Evolutionary conservation across 30 jellyfish, hydroid and myxozoan genomes (phyloP), one percentile per base, ranked within the genome.

Genomic region (Mastigias papua): DNA sequence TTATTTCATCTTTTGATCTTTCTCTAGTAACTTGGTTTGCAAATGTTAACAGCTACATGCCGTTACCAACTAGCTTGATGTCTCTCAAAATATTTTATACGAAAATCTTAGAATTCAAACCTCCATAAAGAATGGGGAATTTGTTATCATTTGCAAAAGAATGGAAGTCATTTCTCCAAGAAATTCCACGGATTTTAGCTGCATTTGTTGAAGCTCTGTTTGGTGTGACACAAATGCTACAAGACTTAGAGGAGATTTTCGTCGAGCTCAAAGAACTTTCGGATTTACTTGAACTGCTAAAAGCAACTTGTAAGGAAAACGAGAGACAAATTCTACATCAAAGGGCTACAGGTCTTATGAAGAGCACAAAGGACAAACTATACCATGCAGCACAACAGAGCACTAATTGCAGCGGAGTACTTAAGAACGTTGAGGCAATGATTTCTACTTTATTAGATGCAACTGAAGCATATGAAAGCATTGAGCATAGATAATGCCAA

Each of bases 71-170:
- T n/a, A n/a, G n/a, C n/a, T n/a, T n/a, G n/a, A n/a, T n/a, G n/a
- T n/a, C n/a, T n/a, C n/a, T n/a, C n/a, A n/a, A n/a, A n/a, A n/a
- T n/a, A n/a, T n/a, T n/a, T n/a, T n/a, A n/a, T n/a, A n/a, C n/a
- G n/a, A n/a, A n/a, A n/a, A n/a, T n/a, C n/a, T n/a, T n/a, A n/a
- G n/a, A n/a, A n/a, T n/a, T n/a, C n/a, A n/a, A n/a, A n/a, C n/a
- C n/a, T n/a, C n/a, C n/a, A n/a, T n/a, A n/a, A n/a, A n/a, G n/a
- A 54, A 72, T 72, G 83, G 83, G 83, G 4, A 72, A 35, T 49
- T 3, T 72, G 17, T 0, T 72, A 17, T 72, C 83, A 28, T 62
- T 72, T 1, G 83, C 83, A 19, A 72, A 72, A 21, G 83, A 72
- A 48, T 72, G 46, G 1, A 72, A 72, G 37, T 33, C 69, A 11